Percentiles rank a stretch among this genome's conserved stretches.
Evolutionary conservation across 2,113 vertebrate genomes (phyloP).

Genomic region (Corapipo altera): DNA sequence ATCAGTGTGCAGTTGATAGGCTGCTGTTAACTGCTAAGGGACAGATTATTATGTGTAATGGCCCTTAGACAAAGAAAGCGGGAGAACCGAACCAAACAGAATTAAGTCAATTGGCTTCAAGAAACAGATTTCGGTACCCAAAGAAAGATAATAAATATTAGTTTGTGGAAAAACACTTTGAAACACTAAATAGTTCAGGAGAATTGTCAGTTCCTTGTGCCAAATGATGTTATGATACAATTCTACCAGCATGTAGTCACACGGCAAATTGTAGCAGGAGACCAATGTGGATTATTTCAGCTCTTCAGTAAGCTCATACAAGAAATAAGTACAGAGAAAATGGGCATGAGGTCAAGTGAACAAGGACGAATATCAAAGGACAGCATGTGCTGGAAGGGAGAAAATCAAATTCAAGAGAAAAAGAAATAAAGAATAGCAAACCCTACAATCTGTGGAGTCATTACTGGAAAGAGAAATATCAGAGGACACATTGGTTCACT

Average conservation of each 20-base stretch:
- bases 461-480: background rate
- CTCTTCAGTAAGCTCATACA: background rate
- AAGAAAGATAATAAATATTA: background rate
- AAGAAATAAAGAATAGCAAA: background rate
- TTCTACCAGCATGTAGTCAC: background rate
- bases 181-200: background rate
- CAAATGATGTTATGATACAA: background rate
- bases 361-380: constrained; percentile 20
- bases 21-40: background rate
- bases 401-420: constrained; percentile 12
- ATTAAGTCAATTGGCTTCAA: background rate
- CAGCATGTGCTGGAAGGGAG: background rate
- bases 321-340: background rate
- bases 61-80: background rate
- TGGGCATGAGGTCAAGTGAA: background rate
- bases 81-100: background rate
- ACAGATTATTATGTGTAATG: background rate
- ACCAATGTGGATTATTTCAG: background rate
- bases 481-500: background rate
- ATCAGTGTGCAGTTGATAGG: background rate
- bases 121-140: background rate
- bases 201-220: background rate
- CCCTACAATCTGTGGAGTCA: background rate
- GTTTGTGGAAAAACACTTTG: background rate
- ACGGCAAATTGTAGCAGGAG: background rate